Evolutionary conservation across 2,888 invertebrate species (phyloP), one percentile per base, ranked within the genome.

Genomic region (Drosophila tripunctata): DNA sequence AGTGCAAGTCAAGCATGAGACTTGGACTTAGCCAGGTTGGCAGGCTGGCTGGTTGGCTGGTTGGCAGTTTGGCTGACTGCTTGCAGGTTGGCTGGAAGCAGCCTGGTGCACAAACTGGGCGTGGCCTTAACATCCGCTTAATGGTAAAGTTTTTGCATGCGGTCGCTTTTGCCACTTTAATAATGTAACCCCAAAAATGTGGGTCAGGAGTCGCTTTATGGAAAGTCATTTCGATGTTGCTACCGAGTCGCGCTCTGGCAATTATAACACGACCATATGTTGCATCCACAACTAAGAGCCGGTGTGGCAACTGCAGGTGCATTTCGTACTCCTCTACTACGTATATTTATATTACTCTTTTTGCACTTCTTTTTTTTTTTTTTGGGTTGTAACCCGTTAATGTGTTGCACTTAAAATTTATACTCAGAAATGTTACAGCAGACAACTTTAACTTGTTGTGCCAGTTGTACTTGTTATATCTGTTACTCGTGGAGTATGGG

Each of bases 391-490:
- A 69, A 58, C 75, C 67, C 79, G 78, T 80, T 82, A 85, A 85
- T 82, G 81, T 79, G 61, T 55, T 79, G 81, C 86, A 79, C 81
- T 85, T 82, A 85, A 85, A 85, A 82, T 83, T 75, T 85, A 85
- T 82, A 65, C 44, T 51, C 67, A 62, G 66, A 67, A 84, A 66
- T 70, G 73, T 52, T 66, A 62, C 55, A 67, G 84, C 69, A 83
- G 81, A 83, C 79, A 81, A 79, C 79, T 82, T 81, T 75, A 82
- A 85, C 57, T 67, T 62, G 67, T 47, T 50, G 52, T 50, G 57
- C 17, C 27, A 36, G 38, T 36, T 15, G 6, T 24, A 10, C 12
- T 45, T 35, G 15, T 44, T 51, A 6, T 10, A 27, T 10, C 27
- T 4, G 27, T 27, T 27, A 6, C 8, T 10, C 3, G 27, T 10